Base-by-base conservation (phyloP, 1,140 invertebrate species). In the Brachionus koreanus region DNA sequence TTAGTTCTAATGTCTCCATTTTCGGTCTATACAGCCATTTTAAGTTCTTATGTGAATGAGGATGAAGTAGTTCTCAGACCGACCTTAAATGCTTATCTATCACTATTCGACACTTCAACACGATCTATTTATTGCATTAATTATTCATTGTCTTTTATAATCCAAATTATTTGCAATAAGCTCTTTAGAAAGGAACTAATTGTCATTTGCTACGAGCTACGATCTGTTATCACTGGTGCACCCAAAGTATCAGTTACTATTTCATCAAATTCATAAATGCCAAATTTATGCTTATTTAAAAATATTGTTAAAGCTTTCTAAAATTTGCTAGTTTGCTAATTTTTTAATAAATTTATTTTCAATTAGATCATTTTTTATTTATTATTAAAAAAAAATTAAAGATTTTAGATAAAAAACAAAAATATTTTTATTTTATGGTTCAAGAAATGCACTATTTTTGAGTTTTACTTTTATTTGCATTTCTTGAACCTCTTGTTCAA, bases 161-260 rank as follows among this genome's bases (percentile, higher is more conserved):
- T 74, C 9, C 69, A 74, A 46, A 46, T 74, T 13, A 19, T 29
- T 25, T 74, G 39, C 23, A 74, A 74, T 29, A 74, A 74, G 6
- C 19, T 74, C 10, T 74, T 74, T 46, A 42, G 69, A 13, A 74
- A 46, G 29, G 69, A 74, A 46, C 9, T 69, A 37, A 37, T 65
- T 65, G 33, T 33, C 10, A 65, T 65, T n/a, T 57, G 49, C 16
- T 57, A 57, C 19, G 49, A 57, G 49, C 7, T 57, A 7, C 49
- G 49, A 16, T 57, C 16, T 16, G 49, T 19, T 19, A 57, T 57
- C 16, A 33, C 63, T 12, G 33, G 63, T 9, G 63, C 33, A n/a
- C 63, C 33, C 33, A 65, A 65, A 33, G 63, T 33, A 37, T 65
- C 63, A 16, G 4, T 37, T 33, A 12, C 63, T 65, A 33, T 33